Percentiles rank a stretch among this genome's conserved stretches.
Conservation (phyloP, 2,888 invertebrate species). For the Ormyrus nitidulus region DNA sequence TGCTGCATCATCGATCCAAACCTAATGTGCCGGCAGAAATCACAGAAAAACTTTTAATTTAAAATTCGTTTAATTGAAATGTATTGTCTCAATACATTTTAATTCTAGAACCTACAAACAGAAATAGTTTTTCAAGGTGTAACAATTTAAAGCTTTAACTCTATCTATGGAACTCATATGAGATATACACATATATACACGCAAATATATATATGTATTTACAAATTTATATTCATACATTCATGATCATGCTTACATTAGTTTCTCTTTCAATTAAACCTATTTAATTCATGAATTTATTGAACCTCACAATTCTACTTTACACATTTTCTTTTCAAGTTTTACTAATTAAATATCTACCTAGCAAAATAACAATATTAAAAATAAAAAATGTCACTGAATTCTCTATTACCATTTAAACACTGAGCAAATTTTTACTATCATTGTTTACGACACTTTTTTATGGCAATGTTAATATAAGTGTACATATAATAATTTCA, state of each 20-base stretch:
- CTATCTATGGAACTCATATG: constrained; percentile 33
- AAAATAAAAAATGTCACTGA: constrained; percentile 65
- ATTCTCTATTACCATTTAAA: constrained; percentile 53
- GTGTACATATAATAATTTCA: constrained; percentile 10
- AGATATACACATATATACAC: constrained; percentile 48
- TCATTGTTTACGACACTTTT: constrained; percentile 14
- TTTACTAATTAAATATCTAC: constrained; percentile 26
- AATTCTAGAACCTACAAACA: constrained; percentile 20
- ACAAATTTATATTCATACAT: constrained; percentile 31
- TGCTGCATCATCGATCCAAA: constrained; percentile 22
- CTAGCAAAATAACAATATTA: constrained; percentile 62
- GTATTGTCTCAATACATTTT: constrained; percentile 40
- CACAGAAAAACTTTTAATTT: constrained; percentile 29
- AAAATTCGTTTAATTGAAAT: constrained; percentile 21
- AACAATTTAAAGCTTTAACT: constrained; percentile 46
- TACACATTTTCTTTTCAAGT: constrained; percentile 16
- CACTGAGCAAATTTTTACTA: constrained; percentile 14
- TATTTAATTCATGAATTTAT: constrained; percentile 30
- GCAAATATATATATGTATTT: constrained; percentile 42
- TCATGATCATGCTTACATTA: constrained; percentile 26
- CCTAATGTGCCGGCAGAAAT: constrained; percentile 37
- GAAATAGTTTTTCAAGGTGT: constrained; percentile 8
- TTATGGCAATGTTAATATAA: constrained; percentile 28
- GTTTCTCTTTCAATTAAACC: constrained; percentile 12
- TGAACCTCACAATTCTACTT: constrained; percentile 28